Evolutionary conservation across 2,797 vertebrate genomes (phyloP), one percentile per base, ranked within the genome.

Genomic region (Sitta carolinensis): DNA sequence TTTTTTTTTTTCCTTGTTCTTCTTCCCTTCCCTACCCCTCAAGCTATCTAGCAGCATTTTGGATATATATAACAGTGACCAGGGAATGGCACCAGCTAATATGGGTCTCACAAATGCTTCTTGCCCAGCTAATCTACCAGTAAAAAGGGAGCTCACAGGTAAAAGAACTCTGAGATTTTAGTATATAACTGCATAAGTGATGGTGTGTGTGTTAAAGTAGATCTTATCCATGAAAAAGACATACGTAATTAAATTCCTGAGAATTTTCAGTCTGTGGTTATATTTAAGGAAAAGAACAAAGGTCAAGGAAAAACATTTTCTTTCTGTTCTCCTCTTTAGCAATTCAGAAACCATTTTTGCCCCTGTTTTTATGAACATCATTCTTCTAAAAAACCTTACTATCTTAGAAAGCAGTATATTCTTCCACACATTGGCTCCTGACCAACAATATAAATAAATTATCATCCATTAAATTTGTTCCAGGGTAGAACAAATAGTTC

Each of bases 131-230:
- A 98, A 98, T 96, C 97, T 98, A 95, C 98, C 98, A 97, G 98
- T 99, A 95, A 99, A 99, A 98, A 99, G 98, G 97, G 98, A 99
- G 98, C 98, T 98, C 97, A 97, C 98, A 99, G 98, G 98, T 99
- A 99, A 97, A 95, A 52, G 29, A 94, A 52, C 23, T 77, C 80
- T 90, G 43, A 89, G 57, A 91, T 59, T 92, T 95, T 89, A 76
- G 43, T 40, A 68, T 64, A 21, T 55, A 61, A 87, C 38, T 94
- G 55, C 52, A 40, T 59, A 83, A 89, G 12, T 76, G 10, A 63
- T 10, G 3, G 6, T 23, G 26, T 61, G 61, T 87, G 11, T 80
- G 43, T 78, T 72, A 42, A 81, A 89, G 70, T 64, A 50, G 59
- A 63, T 50, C 14, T 68, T 83, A 36, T 18, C n/a, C 8, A 38